Evolutionary conservation across 2,888 invertebrate species (phyloP).

Genomic region (Idaea aversata): DNA sequence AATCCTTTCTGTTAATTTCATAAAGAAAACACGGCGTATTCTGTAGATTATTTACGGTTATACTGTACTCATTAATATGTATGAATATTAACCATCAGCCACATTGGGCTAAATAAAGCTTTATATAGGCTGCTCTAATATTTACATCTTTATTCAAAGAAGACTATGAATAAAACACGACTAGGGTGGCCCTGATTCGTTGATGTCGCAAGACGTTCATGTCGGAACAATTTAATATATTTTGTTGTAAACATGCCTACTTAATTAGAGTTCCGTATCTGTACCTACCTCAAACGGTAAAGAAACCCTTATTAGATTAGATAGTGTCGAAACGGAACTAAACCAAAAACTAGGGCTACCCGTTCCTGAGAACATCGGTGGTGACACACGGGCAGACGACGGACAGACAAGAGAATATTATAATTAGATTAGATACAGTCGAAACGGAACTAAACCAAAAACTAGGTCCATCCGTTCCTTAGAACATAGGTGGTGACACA

Average conservation of each 20-base stretch:
- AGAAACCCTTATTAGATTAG: not conserved
- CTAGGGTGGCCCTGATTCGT: constrained; percentile 35
- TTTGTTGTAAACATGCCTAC: constrained; percentile 50
- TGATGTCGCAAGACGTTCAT: constrained; percentile 50
- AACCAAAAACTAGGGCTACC: no score
- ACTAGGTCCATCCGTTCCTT: no score
- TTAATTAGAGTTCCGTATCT: not conserved
- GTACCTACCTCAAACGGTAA: no score
- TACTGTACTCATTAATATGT: constrained; percentile 58
- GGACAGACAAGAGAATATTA: no score
- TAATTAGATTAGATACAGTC: not conserved
- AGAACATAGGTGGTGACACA: no score
- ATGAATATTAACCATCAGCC: constrained; percentile 67
- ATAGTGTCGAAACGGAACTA: not conserved
- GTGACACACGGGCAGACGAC: no score
- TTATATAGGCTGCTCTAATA: constrained; percentile 68
- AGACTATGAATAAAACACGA: constrained; percentile 74
- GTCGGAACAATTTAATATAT: constrained; percentile 57
- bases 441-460: no score
- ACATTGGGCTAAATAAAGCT: constrained; percentile 63
- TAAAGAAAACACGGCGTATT: constrained; percentile 2
- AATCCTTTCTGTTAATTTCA: not conserved
- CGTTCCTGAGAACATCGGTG: no score
- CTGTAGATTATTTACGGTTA: constrained; percentile 18
- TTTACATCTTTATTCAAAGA: constrained; percentile 79